phyloP scores from a whole-genome alignment of 1,140 invertebrate species.

The Drosophila tropicalis region DNA sequence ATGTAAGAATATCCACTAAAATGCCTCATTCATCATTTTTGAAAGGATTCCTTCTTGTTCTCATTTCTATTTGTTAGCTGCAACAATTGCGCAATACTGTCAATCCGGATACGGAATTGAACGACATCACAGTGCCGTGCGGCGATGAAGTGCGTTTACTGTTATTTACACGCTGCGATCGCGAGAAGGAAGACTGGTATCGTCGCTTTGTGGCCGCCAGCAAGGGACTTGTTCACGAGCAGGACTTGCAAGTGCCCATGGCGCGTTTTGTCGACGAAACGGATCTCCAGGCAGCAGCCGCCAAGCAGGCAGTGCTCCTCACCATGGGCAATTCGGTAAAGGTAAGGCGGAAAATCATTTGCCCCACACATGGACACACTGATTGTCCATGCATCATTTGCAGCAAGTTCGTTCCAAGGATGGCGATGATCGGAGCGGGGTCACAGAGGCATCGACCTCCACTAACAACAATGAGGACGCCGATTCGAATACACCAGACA shows the following conservation, averaged over 20 bases:
- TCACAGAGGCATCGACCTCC: neutral
- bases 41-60: neutral
- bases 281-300: constrained; percentile 70
- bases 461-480: constrained; percentile 31
- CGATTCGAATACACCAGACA: constrained; percentile 46
- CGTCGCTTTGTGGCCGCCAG: constrained; percentile 76
- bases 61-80: constrained; percentile 46
- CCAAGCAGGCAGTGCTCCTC: constrained; percentile 52
- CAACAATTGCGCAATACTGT: constrained; percentile 58
- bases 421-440: constrained; percentile 12
- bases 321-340: constrained; percentile 23
- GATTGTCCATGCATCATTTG: neutral
- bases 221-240: constrained; percentile 67
- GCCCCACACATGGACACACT: neutral
- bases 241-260: constrained; percentile 70
- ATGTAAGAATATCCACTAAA: constrained; percentile 47
- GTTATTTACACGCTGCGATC: constrained; percentile 91
- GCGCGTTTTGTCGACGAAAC: constrained; percentile 63
- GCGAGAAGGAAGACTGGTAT: constrained; percentile 95
- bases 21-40: too few relatives aligned
- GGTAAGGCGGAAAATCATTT: neutral
- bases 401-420: constrained; percentile 17
- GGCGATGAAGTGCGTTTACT: constrained; percentile 84
- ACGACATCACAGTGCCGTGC: constrained; percentile 65
- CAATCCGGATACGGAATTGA: constrained; percentile 69